These are phyloP conservation scores for Melanotaenia trifasciata DNA, from an alignment of 2,797 vertebrate species.

Conservation along the genomic window DNA sequence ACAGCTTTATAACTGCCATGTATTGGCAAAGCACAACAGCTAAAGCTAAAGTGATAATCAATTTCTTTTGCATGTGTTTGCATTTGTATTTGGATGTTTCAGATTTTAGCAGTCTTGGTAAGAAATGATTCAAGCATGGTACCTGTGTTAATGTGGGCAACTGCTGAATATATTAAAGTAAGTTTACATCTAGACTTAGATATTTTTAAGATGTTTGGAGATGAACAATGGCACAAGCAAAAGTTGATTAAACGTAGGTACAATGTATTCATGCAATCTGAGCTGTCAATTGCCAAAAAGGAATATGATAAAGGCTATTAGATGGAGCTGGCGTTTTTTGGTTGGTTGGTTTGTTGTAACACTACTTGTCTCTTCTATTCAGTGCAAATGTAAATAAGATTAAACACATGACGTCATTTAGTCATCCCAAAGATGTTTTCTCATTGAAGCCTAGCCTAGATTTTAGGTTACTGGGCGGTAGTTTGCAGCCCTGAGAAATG, in stretches of 20 bases:
- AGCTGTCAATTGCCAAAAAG: slow-evolving; percentile 18
- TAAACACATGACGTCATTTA: slow-evolving; percentile 11
- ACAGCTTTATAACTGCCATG: not conserved
- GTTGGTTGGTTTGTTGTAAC: not conserved
- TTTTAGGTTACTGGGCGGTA: slow-evolving; percentile 43
- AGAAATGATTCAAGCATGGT: not conserved
- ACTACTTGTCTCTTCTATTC: not conserved
- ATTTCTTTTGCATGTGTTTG: not conserved
- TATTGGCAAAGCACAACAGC: not conserved
- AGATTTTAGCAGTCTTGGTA: not conserved
- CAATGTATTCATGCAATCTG: slow-evolving; percentile 10
- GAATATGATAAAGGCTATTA: slow-evolving; percentile 9
- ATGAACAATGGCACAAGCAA: slow-evolving; percentile 2
- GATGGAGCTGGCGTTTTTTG: not conserved
- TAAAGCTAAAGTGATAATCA: not conserved
- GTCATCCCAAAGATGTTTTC: slow-evolving; percentile 13
- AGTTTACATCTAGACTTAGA: not conserved
- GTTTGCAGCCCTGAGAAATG: slow-evolving; percentile 12
- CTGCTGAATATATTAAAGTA: not conserved
- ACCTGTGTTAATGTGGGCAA: not conserved
- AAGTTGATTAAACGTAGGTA: slow-evolving; percentile 9
- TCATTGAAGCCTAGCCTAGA: slow-evolving; percentile 18
- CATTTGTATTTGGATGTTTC: slow-evolving; percentile 1
- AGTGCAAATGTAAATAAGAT: slow-evolving; percentile 26
- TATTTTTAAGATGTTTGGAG: not conserved